Evolutionary conservation across 2,797 vertebrate species (phyloP).

Genomic region (Podargus strigoides): DNA sequence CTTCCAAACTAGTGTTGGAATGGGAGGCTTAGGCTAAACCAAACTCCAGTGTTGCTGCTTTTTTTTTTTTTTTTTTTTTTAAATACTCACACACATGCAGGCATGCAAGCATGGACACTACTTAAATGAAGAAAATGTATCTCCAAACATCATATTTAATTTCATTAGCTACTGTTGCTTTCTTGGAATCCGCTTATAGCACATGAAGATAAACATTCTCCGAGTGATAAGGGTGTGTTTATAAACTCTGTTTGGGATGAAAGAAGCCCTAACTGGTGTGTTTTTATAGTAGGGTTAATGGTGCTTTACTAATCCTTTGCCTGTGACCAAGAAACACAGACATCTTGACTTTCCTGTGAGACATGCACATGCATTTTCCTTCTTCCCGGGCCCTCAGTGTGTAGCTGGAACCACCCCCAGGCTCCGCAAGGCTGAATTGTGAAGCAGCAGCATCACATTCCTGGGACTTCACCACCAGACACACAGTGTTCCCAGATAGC

Average conservation of each 20-base stretch:
- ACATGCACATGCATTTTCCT: not conserved
- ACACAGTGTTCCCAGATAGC: not conserved
- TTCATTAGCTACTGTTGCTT: slow-evolving; percentile 73
- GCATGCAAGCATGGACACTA: not conserved
- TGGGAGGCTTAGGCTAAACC: not conserved
- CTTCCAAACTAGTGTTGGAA: slow-evolving; percentile 6
- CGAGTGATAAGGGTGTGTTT: slow-evolving; percentile 67
- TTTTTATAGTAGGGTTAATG: slow-evolving; percentile 71
- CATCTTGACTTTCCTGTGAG: slow-evolving; percentile 40
- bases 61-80: not conserved
- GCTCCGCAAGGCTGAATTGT: not conserved
- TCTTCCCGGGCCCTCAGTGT: not conserved
- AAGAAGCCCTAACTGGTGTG: slow-evolving; percentile 63
- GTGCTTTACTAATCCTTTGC: slow-evolving; percentile 69
- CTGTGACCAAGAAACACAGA: slow-evolving; percentile 43
- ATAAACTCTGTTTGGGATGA: slow-evolving; percentile 71
- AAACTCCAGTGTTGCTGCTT: not conserved
- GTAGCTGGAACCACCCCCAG: slow-evolving; percentile 7
- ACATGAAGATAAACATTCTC: slow-evolving; percentile 70
- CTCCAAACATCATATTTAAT: slow-evolving; percentile 64
- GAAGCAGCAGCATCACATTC: slow-evolving; percentile 28
- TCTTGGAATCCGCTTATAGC: slow-evolving; percentile 62
- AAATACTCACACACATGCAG: not conserved
- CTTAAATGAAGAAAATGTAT: slow-evolving; percentile 40
- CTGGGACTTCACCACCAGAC: slow-evolving; percentile 29